phyloP scores from a whole-genome alignment of 2,888 invertebrate species.

The Galeopsomyia nigrocyanea region DNA sequence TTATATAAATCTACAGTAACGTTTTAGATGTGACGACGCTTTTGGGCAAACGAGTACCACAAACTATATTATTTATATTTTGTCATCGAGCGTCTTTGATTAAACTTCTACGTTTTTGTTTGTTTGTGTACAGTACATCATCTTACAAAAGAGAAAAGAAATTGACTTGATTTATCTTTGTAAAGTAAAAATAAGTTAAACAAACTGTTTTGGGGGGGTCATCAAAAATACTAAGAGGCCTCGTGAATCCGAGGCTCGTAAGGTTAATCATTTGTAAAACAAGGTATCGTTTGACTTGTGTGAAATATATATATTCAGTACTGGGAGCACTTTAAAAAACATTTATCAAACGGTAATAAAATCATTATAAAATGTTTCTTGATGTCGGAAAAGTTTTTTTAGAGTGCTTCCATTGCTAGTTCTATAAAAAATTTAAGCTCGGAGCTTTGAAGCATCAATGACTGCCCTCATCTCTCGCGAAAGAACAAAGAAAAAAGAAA shows the following conservation, averaged over 20 bases:
- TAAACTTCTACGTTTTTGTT: conserved; percentile 27
- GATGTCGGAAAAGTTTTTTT: conserved; percentile 23
- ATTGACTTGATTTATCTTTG: conserved; percentile 1
- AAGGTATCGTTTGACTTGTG: no score
- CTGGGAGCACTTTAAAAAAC: conserved; percentile 32
- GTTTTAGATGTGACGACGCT: conserved; percentile 34
- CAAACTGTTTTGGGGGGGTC: not conserved
- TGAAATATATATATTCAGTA: conserved; percentile 1
- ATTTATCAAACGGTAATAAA: conserved; percentile 34
- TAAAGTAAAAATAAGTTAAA: conserved; percentile 25
- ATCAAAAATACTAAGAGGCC: conserved; percentile 4
- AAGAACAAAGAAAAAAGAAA: conserved; percentile 25
- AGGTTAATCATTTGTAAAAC: no score
- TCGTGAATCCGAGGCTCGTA: conserved; percentile 10
- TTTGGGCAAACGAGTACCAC: conserved; percentile 34
- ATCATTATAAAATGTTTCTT: conserved; percentile 36
- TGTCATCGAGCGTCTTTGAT: conserved; percentile 41
- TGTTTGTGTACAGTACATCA: conserved; percentile 9
- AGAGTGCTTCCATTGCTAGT: conserved; percentile 21
- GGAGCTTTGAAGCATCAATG: conserved; percentile 7
- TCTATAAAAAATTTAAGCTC: conserved; percentile 11
- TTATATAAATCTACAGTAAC: conserved; percentile 37
- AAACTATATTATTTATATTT: conserved; percentile 20
- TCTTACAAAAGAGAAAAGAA: conserved; percentile 12
- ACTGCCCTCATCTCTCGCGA: conserved; percentile 18